Conservation (phyloP, 1,140 invertebrate species). For the Leptoteleia sp. region DNA sequence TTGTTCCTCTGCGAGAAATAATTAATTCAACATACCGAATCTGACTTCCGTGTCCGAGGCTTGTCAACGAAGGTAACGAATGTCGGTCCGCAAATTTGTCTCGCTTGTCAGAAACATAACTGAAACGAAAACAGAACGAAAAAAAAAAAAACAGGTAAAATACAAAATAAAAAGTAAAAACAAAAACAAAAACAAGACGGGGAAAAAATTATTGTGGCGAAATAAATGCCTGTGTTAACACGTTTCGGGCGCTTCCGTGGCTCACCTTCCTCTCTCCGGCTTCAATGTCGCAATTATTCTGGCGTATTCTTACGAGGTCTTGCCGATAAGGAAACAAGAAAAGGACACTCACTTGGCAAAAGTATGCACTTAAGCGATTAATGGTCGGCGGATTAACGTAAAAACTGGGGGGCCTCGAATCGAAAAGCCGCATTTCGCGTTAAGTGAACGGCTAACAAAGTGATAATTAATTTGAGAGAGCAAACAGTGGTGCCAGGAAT, state of each 20-base stretch:
- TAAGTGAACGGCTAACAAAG: slow-evolving; percentile 41
- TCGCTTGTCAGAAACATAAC: background rate
- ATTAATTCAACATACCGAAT: background rate
- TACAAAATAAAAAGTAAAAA: too few species aligned
- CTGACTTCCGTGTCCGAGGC: slow-evolving; percentile 5
- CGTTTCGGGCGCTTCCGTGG: slow-evolving; percentile 38
- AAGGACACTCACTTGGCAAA: slow-evolving; percentile 49
- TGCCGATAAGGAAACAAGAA: slow-evolving; percentile 55
- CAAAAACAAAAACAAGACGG: background rate
- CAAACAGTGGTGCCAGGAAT: slow-evolving; percentile 10
- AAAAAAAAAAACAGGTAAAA: too few species aligned
- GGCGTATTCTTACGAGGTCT: slow-evolving; percentile 42
- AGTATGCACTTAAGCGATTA: slow-evolving; percentile 47
- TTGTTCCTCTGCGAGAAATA: slow-evolving; percentile 4
- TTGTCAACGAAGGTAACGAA: slow-evolving; percentile 12
- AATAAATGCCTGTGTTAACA: slow-evolving; percentile 46
- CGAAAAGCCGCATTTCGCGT: slow-evolving; percentile 37
- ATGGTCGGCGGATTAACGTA: slow-evolving; percentile 41
- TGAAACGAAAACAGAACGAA: background rate
- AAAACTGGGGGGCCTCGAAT: slow-evolving; percentile 49
- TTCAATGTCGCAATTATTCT: slow-evolving; percentile 51
- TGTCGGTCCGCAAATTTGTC: slow-evolving; percentile 8
- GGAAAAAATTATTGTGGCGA: background rate
- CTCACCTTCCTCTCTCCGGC: slow-evolving; percentile 29
- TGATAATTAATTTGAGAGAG: slow-evolving; percentile 48